Evolutionary conservation across 2,113 vertebrate genomes (phyloP).

Genomic region (Rhagologus leucostigma): DNA sequence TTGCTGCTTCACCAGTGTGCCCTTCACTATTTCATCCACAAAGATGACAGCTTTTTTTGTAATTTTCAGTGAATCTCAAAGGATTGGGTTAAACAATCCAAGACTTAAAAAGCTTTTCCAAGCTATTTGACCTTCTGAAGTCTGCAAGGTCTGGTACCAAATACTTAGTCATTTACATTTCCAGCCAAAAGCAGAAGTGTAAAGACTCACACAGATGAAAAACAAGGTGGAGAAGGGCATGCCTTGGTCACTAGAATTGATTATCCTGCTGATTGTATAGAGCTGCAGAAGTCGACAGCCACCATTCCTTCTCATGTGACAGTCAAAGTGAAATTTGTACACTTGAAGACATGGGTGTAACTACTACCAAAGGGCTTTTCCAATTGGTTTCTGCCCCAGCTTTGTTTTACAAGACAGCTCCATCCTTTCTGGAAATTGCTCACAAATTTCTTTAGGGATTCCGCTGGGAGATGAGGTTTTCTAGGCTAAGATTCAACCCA

Average conservation of each 20-base stretch:
- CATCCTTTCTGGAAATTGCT: slow-evolving; percentile 8
- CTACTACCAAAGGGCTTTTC: not conserved
- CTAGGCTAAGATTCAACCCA: slow-evolving; percentile 59
- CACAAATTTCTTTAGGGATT: slow-evolving; percentile 52
- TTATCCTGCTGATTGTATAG: not conserved
- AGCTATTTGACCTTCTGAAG: slow-evolving; percentile 7
- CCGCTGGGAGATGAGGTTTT: slow-evolving; percentile 51
- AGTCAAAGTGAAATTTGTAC: not conserved
- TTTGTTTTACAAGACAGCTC: not conserved
- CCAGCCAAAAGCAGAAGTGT: not conserved
- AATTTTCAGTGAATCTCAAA: not conserved
- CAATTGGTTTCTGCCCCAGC: not conserved
- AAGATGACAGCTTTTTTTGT: not conserved
- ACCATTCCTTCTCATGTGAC: not conserved
- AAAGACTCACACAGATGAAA: not conserved
- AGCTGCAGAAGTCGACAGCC: not conserved
- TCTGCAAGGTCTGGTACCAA: not conserved
- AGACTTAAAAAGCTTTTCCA: not conserved
- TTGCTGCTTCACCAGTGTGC: not conserved
- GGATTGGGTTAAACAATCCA: not conserved
- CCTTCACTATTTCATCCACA: not conserved
- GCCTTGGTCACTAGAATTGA: not conserved
- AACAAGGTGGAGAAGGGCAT: not conserved
- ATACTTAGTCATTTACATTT: slow-evolving; percentile 23
- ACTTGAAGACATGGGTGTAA: not conserved